Base-by-base conservation (phyloP, 1,140 invertebrate genomes). In the Portunus trituberculatus region DNA sequence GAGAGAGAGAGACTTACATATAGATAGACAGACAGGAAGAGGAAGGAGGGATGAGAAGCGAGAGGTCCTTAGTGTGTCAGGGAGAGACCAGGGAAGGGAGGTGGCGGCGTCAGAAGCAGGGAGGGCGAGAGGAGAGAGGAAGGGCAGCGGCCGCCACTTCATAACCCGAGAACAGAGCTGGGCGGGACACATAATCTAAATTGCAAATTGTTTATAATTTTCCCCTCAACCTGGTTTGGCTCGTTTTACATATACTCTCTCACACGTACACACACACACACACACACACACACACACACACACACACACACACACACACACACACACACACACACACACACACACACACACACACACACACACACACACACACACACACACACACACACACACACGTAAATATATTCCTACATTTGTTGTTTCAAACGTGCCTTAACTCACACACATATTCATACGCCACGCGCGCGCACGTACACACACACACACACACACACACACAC, bases 311-410 rank as follows among this genome's bases (percentile, higher is more conserved):
- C 84, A 87, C 84, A 87, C 84, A 87, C 84, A 87, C 84, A 87
- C 84, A 87, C 84, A 87, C 84, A 87, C 84, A 87, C 84, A 87
- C 84, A 87, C 28, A 29, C 84, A 87, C 14, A 87, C 84, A 29
- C 84, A 87, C 84, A 87, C 84, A 87, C 12, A 87, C 28, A 39
- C 59, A 76, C 20, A 20, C 59, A 10, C 20, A 10, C 10, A 76
- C 59, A 76, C 59, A 76, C 59, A 76, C 59, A 76, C 59, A 76
- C 59, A 76, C 59, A 76, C 59, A 76, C 59, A 76, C 59, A 76
- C 59, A 76, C 59, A 76, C 59, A 76, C 67, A 76, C 67, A 76
- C 67, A 76, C 67, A 76, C 67, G 52, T 4, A 59, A 59, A 59
- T 59, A 14, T 59, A 59, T 14, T 59, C 10, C 1, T 10, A 59